Evolutionary conservation across 2,888 invertebrate genomes (phyloP).

Genomic region (Anticlea derivata): DNA sequence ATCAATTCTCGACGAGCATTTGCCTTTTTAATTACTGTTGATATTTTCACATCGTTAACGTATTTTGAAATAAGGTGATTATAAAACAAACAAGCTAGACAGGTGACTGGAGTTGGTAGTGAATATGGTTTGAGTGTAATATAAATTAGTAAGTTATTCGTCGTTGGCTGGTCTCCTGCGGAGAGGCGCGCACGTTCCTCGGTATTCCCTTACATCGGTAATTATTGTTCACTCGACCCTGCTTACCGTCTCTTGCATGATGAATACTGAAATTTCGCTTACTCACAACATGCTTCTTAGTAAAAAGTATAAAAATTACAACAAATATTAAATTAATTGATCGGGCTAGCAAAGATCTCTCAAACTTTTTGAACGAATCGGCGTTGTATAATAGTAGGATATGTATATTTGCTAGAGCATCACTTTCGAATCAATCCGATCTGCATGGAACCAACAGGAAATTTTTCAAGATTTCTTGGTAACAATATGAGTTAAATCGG

Average conservation of each 20-base stretch:
- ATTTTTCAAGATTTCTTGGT: too few species aligned
- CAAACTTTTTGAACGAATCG: too few species aligned
- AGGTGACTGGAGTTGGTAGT: conserved; percentile 73
- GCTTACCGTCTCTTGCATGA: conserved; percentile 33
- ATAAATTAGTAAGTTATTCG: conserved; percentile 80
- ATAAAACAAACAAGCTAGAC: conserved; percentile 77
- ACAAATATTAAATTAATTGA: too few species aligned
- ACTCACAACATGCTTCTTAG: not conserved
- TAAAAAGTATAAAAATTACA: too few species aligned
- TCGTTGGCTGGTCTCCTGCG: conserved; percentile 62
- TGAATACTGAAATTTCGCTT: conserved; percentile 15
- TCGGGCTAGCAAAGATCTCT: too few species aligned
- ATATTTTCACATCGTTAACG: conserved; percentile 80
- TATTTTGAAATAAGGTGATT: conserved; percentile 67
- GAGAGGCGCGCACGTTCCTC: conserved; percentile 46
- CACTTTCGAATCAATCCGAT: too few species aligned
- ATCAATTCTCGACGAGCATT: conserved; percentile 66
- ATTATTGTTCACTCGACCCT: conserved; percentile 46
- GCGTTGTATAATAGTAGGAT: too few species aligned
- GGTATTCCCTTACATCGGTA: conserved; percentile 44
- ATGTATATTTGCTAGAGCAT: too few species aligned
- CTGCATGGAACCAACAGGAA: too few species aligned
- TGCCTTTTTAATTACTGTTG: conserved; percentile 78
- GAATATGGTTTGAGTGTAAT: conserved; percentile 72
- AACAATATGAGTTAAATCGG: too few species aligned